A percentile compares a stretch with the other conserved stretches of the same genome.
Evolutionary conservation across 64 coral and sea anemone species (phyloP).

Genomic region (Hydrozoanthus tunicans): DNA sequence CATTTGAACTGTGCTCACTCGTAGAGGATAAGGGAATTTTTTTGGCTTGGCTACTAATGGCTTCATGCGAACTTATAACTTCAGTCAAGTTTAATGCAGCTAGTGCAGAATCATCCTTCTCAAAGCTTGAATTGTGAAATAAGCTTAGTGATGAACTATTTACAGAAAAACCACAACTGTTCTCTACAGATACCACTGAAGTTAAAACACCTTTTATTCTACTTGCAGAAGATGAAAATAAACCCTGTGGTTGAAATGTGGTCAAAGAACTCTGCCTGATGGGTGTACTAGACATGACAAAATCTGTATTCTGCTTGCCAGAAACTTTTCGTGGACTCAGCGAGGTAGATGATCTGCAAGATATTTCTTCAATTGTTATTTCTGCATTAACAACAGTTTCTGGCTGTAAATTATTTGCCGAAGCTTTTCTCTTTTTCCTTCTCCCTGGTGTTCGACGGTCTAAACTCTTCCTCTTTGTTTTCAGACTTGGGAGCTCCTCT

Average conservation of each 20-base stretch:
- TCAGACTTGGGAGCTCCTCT: slow-evolving; percentile 22
- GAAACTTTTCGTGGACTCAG: background rate
- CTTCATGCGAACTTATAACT: slow-evolving; percentile 28
- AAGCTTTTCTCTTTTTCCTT: slow-evolving; percentile 52
- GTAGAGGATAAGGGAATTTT: background rate
- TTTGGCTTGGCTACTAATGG: background rate
- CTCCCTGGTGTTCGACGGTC: slow-evolving; percentile 32
- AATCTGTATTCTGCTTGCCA: background rate
- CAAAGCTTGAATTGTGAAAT: slow-evolving; percentile 46
- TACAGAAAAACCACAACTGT: background rate
- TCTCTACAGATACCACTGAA: background rate
- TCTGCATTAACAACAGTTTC: background rate
- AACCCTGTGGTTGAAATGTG: background rate
- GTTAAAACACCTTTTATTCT: background rate
- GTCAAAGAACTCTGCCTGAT: background rate
- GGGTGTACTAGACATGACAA: slow-evolving; percentile 24
- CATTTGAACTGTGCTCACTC: background rate
- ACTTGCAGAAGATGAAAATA: background rate
- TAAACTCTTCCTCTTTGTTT: slow-evolving; percentile 52
- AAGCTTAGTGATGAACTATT: slow-evolving; percentile 14
- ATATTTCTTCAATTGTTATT: background rate
- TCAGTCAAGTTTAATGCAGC: slow-evolving; percentile 43
- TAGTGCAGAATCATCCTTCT: slow-evolving; percentile 32
- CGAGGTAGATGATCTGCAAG: background rate
- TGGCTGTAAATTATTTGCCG: background rate